Evolutionary conservation across 1,140 invertebrate genomes (phyloP).

Genomic region (Thaumatotibia leucotreta): DNA sequence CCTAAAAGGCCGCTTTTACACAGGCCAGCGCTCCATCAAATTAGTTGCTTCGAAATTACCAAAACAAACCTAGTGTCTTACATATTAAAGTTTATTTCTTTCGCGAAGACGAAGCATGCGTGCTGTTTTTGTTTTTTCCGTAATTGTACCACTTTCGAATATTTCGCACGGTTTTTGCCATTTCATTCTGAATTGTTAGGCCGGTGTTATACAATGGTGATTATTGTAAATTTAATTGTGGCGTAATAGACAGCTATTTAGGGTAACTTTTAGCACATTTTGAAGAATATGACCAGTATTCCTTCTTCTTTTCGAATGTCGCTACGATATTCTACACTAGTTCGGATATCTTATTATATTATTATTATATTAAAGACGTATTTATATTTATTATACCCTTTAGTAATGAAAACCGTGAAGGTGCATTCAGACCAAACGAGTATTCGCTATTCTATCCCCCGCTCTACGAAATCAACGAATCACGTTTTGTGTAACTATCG

Average conservation of each 20-base stretch:
- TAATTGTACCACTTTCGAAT: constrained; percentile 12
- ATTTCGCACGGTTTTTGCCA: constrained; percentile 1
- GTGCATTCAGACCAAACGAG: too few species aligned
- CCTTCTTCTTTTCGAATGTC: too few species aligned
- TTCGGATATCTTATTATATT: too few species aligned
- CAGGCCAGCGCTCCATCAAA: constrained; percentile 27
- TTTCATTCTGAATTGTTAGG: background rate
- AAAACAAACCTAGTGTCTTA: constrained; percentile 11
- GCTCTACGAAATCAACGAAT: too few species aligned
- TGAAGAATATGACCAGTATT: too few species aligned
- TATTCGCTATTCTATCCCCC: too few species aligned
- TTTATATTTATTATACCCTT: too few species aligned
- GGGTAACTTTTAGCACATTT: background rate
- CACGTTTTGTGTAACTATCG: too few species aligned
- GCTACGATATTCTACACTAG: too few species aligned
- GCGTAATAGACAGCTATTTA: background rate
- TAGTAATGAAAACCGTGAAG: too few species aligned
- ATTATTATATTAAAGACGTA: too few species aligned
- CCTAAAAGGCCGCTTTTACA: too few species aligned
- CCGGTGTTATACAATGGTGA: background rate
- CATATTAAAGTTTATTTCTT: constrained; percentile 3
- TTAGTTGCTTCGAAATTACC: constrained; percentile 13
- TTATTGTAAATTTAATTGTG: background rate
- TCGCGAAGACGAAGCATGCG: constrained; percentile 14
- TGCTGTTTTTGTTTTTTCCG: constrained; percentile 6